Conservation (phyloP, 2,888 invertebrate species). For the Macrophya annulata region DNA sequence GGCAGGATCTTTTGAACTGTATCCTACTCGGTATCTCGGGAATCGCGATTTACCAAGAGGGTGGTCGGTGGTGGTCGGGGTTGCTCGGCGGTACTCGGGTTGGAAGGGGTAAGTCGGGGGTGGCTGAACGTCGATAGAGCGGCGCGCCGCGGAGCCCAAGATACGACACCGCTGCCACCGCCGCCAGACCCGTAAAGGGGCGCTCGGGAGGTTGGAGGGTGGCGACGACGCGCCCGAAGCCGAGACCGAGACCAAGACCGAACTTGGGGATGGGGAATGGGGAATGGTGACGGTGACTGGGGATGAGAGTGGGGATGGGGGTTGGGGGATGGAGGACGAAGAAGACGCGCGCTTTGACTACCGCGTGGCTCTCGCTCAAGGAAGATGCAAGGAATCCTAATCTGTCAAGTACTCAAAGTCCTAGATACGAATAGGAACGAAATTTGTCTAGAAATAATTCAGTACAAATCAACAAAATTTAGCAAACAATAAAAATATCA, state of each 20-base stretch:
- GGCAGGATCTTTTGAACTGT: constrained; percentile 40
- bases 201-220: constrained; percentile 58
- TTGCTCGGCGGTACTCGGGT: constrained; percentile 60
- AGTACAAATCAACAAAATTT: background rate
- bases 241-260: constrained; percentile 65
- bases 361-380: background rate
- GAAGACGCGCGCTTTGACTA: constrained; percentile 27
- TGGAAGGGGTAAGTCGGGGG: constrained; percentile 63
- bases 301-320: constrained; percentile 44
- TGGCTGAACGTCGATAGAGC: constrained; percentile 79
- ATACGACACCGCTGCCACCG: constrained; percentile 79
- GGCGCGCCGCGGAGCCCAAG: constrained; percentile 80
- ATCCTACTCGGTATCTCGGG: constrained; percentile 41
- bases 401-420: background rate
- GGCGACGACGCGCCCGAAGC: constrained; percentile 51
- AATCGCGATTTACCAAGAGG: constrained; percentile 53
- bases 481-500: background rate
- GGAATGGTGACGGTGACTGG: constrained; percentile 59
- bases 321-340: background rate
- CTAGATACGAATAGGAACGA: background rate
- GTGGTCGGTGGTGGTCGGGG: constrained; percentile 59
- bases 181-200: constrained; percentile 78
- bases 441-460: background rate
- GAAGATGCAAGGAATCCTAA: background rate
- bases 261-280: constrained; percentile 61